Evolutionary conservation across 2,113 vertebrate genomes (phyloP), one percentile per base, ranked within the genome.

Genomic region (Calidris pugnax): DNA sequence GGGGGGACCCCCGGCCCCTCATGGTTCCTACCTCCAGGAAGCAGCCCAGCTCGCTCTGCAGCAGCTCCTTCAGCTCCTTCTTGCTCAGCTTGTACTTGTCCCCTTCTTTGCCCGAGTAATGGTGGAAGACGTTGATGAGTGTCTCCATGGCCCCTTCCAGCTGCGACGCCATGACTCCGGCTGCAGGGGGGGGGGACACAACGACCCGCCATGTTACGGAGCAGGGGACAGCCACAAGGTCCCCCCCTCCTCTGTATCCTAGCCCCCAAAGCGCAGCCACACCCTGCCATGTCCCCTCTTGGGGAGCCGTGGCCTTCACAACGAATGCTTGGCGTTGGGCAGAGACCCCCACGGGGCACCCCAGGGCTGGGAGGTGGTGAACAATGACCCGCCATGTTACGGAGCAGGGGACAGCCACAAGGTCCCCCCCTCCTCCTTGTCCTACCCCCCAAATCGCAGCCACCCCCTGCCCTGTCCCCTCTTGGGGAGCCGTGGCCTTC

Each of bases 51-150:
- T 99, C 98, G 0, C 96, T 98, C 84, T 98, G 95, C 32, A 99
- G 96, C 71, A 99, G 97, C 32, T 96, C 98, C 94, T 99, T 99
- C 91, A 99, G 91, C 94, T 99, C 99, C 21, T 86, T 93, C 86
- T 99, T 99, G 98, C 98, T 99, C 96, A 99, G 98, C 97, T 99
- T 99, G 96, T 98, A 98, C 93, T 99, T 99, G 97, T 99, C 98
- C 0, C 99, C 99, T 48, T 99, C 99, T 89, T 98, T 99, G 84
- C 97, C 98, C 3, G 99, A 99, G 85, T 99, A 99, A 21, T 97
- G 95, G 75, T 99, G 98, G 97, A 99, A 99, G 57, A 99, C 98
- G 0, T 92, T 87, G 95, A 99, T 99, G 67, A 99, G 98, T 9
- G 96, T 96, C 74, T 98, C 98, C 98, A 99, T 99, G 2, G 98